Evolutionary conservation across 2,888 invertebrate genomes (phyloP), one percentile per base, ranked within the genome.

Genomic region (Panzeria rudis): DNA sequence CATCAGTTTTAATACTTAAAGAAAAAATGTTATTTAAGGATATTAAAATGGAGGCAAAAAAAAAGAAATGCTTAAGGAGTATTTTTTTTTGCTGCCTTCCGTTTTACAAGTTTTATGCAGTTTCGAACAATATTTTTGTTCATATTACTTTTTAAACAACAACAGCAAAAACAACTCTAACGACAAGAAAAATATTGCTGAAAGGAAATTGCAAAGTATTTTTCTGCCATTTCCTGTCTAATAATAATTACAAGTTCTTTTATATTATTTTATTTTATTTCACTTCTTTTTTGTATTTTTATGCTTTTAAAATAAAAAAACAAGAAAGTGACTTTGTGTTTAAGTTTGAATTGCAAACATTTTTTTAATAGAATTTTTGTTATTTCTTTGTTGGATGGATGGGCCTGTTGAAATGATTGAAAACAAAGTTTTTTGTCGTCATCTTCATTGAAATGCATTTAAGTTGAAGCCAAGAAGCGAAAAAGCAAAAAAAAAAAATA

Each of bases 171-270:
- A n/a, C n/a, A n/a, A n/a, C n/a, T n/a, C n/a, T n/a, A 68, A 50
- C 25, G n/a, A 15, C 13, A 38, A 2, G 0, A 54, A 29, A 44
- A 64, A 78, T 38, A 59, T 73, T 80, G 80, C 72, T 61, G 50
- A 64, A 61, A 76, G 84, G 84, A 84, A 80, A 84, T 84, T 81
- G 76, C 80, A 81, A 68, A 81, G 81, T 72, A 81, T 84, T 84
- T 84, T 84, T 52, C 52, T 77, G 66, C 66, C 78, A 85, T 85
- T 85, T 85, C 85, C 85, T 85, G 82, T 82, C 59, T 71, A 75
- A 79, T 82, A 75, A 79, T 82, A 82, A 85, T 82, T 85, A 85
- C 85, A 82, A 78, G 82, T 85, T 85, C 73, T 75, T 82, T 38
- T 25, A 68, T 50, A 68, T 44, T 35, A 71, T 64, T 78, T 69